Conservation (phyloP, 1,140 invertebrate genomes). For the Drosophila athabasca region DNA sequence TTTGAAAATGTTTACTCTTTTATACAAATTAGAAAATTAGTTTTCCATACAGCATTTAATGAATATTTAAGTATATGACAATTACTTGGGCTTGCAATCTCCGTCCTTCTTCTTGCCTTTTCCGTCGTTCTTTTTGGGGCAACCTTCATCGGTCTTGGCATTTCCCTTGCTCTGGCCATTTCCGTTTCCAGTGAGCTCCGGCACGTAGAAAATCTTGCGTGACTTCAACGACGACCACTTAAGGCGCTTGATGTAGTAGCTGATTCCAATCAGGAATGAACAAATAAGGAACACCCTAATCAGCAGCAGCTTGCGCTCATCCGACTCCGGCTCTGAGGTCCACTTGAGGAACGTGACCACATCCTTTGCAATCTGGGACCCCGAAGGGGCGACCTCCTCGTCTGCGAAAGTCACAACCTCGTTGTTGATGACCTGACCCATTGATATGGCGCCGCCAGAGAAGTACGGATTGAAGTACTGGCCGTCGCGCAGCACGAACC, state of each 20-base stretch:
- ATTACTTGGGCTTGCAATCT: neutral
- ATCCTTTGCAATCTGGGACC: slow-evolving; percentile 98
- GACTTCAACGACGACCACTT: slow-evolving; percentile 93
- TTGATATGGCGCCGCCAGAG: slow-evolving; percentile 96
- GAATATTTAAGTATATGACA: too few relatives aligned
- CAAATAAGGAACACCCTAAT: slow-evolving; percentile 91
- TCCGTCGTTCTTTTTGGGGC: too few relatives aligned
- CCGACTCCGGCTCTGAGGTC: slow-evolving; percentile 95
- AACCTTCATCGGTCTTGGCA: too few relatives aligned
- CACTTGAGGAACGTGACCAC: slow-evolving; percentile 96
- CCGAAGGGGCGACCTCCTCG: slow-evolving; percentile 94
- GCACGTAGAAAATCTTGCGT: slow-evolving; percentile 92
- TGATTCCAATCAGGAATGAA: slow-evolving; percentile 84
- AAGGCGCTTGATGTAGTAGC: slow-evolving; percentile 92
- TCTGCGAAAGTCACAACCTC: slow-evolving; percentile 91
- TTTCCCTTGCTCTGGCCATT: slow-evolving; percentile 2
- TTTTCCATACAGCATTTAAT: too few relatives aligned
- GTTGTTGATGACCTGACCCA: slow-evolving; percentile 92
- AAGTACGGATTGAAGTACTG: slow-evolving; percentile 99
- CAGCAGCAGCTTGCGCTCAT: slow-evolving; percentile 92
- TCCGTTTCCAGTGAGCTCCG: slow-evolving; percentile 68
- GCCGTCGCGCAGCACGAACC: slow-evolving; percentile 92
- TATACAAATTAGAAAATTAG: too few relatives aligned
- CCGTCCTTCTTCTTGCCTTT: neutral
- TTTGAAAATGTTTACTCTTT: too few relatives aligned